Base-by-base conservation (phyloP, 2,797 vertebrate species). In the Prunella strophiata region DNA sequence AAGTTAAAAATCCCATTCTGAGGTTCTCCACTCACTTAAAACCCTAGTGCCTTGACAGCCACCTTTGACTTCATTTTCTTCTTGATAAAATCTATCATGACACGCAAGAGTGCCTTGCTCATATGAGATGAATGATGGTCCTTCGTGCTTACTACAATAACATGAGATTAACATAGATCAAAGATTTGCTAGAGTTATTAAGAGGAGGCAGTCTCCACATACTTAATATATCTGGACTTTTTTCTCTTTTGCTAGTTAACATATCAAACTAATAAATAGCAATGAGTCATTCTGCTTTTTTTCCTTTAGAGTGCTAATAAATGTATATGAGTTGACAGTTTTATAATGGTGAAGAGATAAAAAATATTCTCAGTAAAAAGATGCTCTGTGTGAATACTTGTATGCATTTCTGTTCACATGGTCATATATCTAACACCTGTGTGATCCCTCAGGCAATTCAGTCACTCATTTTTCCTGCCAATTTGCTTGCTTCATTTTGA, bases 401-500 rank as follows among this genome's bases (percentile, higher is more conserved):
- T 84, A 70, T 72, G 71, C 72, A 8, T 90, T 95, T 90, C 93
- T 96, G 85, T 93, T 95, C 90, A 71, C 90, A 75, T 93, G 94
- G 94, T 88, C 94, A 78, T 84, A 67, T 80, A 89, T 79, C 79
- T 89, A 94, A 90, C 97, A 97, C 96, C 96, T 97, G 97, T 94
- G 92, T 94, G 96, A 96, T 96, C 95, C 97, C 92, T 85, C 79
- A 91, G 95, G 96, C 96, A 93, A 88, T 94, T 80, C 88, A 94
- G 85, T 95, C 72, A 76, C 72, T 93, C 94, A 73, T 96, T 96
- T 96, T 94, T 94, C 88, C 92, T 96, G 95, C 94, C 95, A 93
- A 87, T 90, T 94, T 80, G 43, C 94, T 94, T 93, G 80, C 91
- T 94, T 96, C 94, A 93, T 97, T 96, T 96, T 97, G 97, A 97